These are phyloP conservation scores for Helleia helle DNA, from an alignment of 2,888 invertebrate species.

Conservation along the genomic window DNA sequence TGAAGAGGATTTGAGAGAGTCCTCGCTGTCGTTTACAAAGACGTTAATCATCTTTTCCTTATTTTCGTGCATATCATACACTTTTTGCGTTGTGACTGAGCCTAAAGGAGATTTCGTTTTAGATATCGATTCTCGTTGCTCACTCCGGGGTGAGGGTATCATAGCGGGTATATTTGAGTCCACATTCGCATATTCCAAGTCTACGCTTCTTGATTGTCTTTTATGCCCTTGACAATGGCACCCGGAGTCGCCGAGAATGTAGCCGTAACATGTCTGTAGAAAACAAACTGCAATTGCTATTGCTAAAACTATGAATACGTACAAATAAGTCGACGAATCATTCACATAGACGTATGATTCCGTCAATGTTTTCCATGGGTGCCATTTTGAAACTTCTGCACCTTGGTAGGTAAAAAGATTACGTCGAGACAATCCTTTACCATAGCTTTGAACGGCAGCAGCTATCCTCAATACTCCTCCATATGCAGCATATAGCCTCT, in stretches of 20 bases:
- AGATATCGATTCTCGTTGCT: constrained; percentile 21
- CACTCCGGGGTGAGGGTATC: constrained; percentile 30
- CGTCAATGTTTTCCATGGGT: constrained; percentile 39
- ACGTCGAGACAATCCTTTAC: constrained; percentile 46
- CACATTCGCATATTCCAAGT: constrained; percentile 32
- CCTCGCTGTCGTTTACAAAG: constrained; percentile 40
- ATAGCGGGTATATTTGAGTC: constrained; percentile 38
- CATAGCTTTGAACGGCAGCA: constrained; percentile 56
- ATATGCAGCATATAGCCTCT: constrained; percentile 51
- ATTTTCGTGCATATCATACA: constrained; percentile 56
- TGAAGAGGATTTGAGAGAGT: constrained; percentile 12
- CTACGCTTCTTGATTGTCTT: constrained; percentile 17
- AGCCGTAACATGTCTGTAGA: constrained; percentile 45
- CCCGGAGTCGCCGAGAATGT: constrained; percentile 30
- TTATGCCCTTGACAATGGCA: constrained; percentile 36
- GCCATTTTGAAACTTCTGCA: constrained; percentile 32
- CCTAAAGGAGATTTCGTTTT: constrained; percentile 34
- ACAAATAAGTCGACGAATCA: constrained; percentile 45
- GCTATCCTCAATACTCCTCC: constrained; percentile 57
- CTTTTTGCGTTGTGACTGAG: constrained; percentile 39
- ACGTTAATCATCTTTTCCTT: constrained; percentile 49
- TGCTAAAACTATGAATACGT: constrained; percentile 36
- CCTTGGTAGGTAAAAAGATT: constrained; percentile 40
- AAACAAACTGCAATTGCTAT: constrained; percentile 39
- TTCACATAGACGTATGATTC: constrained; percentile 38